Evolutionary conservation across 2,888 invertebrate species (phyloP).

Genomic region (Glyphotaelius pellucidus): DNA sequence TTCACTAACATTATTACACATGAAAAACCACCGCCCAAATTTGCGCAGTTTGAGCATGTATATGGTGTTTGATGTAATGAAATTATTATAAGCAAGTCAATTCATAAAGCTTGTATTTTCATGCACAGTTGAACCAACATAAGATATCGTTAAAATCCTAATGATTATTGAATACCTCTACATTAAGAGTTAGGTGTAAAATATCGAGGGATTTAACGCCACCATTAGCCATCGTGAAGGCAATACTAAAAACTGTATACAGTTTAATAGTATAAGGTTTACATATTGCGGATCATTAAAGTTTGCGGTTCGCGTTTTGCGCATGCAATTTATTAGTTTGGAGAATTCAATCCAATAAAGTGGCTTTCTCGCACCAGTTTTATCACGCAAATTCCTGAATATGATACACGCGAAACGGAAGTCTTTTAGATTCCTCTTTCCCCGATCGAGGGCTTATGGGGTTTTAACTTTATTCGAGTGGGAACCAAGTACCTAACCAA

Average conservation of each 20-base stretch:
- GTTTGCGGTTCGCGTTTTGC: constrained; percentile 32
- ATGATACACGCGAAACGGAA: constrained; percentile 18
- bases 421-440: constrained; percentile 24
- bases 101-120: background rate
- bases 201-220: background rate
- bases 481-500: background rate
- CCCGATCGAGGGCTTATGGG: constrained; percentile 9
- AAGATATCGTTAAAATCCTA: background rate
- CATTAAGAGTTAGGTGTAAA: background rate
- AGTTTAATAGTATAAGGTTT: background rate
- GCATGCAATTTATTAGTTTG: constrained; percentile 51
- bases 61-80: no score
- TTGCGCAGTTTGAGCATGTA: no score
- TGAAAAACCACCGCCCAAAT: no score
- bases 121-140: background rate
- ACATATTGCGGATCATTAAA: constrained; percentile 19
- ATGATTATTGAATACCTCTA: background rate
- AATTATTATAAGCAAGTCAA: background rate
- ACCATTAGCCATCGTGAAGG: background rate
- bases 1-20: no score
- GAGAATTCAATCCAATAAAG: constrained; percentile 59
- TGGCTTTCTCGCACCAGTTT: constrained; percentile 50
- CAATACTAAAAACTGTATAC: background rate
- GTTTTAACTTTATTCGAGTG: constrained; percentile 8
- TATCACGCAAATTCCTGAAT: constrained; percentile 22